Evolutionary conservation across 92 coral and sea anemone species (phyloP).

Genomic region (Porites lobata): DNA sequence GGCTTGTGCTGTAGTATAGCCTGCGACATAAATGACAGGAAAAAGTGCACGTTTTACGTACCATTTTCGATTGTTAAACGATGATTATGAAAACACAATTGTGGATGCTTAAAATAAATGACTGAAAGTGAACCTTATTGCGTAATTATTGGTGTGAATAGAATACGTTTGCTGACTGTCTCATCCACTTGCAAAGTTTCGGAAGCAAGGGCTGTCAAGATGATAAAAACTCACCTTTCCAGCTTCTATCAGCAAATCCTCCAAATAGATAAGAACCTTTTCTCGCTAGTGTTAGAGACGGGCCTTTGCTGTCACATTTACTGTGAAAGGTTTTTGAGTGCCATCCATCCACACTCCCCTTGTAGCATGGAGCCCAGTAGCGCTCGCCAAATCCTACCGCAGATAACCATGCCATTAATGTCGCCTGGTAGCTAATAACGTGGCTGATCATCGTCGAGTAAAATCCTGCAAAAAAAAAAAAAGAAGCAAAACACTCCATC

Average conservation of each 20-base stretch:
- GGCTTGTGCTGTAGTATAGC: background rate
- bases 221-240: slow-evolving; percentile 45
- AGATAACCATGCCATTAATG: slow-evolving; percentile 17
- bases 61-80: no score
- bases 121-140: background rate
- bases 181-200: background rate
- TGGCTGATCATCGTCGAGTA: slow-evolving; percentile 52
- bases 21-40: background rate
- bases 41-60: background rate
- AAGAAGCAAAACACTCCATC: no score
- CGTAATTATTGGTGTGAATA: no score
- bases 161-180: background rate
- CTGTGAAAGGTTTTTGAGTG: slow-evolving; percentile 3
- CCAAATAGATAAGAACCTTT: slow-evolving; percentile 56
- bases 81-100: background rate
- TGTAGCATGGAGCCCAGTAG: slow-evolving; percentile 60
- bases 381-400: slow-evolving; percentile 25
- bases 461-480: slow-evolving; percentile 32
- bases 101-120: background rate
- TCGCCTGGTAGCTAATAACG: slow-evolving; percentile 37
- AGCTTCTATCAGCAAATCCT: slow-evolving; percentile 61
- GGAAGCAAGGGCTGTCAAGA: no score
- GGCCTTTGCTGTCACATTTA: slow-evolving; percentile 59
- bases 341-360: slow-evolving; percentile 52
- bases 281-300: slow-evolving; percentile 52